These are phyloP conservation scores for Plotosus lineatus DNA, from an alignment of 2,113 vertebrate genomes.

Conservation along the genomic window DNA sequence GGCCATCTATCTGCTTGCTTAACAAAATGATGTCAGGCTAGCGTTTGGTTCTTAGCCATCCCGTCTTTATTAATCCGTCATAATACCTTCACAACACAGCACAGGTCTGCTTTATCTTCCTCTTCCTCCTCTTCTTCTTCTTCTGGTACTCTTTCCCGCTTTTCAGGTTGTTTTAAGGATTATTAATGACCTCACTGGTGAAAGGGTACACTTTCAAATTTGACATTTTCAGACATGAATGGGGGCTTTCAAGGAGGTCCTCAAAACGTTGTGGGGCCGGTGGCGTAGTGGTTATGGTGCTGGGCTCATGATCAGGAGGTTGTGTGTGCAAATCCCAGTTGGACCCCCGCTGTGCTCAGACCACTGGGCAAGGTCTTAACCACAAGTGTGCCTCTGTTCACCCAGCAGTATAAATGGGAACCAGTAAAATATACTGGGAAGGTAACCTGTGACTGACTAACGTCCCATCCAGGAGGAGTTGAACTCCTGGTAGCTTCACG, in stretches of 20 bases:
- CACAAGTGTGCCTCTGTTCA: too few species aligned
- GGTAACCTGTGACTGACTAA: too few species aligned
- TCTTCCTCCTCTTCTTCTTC: background rate
- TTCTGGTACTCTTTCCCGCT: background rate
- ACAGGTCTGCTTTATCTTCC: background rate
- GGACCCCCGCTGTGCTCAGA: too few species aligned
- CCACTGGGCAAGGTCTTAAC: too few species aligned
- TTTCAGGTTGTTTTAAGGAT: background rate
- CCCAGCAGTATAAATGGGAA: too few species aligned
- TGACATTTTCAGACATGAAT: background rate
- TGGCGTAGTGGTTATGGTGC: too few species aligned
- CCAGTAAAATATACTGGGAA: too few species aligned
- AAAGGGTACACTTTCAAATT: background rate
- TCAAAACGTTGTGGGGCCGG: too few species aligned
- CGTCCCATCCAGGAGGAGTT: too few species aligned
- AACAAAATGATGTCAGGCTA: background rate
- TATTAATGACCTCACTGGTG: background rate
- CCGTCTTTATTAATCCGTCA: background rate
- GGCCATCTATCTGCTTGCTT: background rate
- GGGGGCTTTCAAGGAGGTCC: background rate
- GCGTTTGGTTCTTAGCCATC: background rate
- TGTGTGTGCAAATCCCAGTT: too few species aligned
- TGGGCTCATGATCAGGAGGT: too few species aligned
- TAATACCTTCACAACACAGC: background rate
- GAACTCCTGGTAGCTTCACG: too few species aligned